phyloP scores from a whole-genome alignment of 1,140 invertebrate genomes.

The Diachasma alloeum region DNA sequence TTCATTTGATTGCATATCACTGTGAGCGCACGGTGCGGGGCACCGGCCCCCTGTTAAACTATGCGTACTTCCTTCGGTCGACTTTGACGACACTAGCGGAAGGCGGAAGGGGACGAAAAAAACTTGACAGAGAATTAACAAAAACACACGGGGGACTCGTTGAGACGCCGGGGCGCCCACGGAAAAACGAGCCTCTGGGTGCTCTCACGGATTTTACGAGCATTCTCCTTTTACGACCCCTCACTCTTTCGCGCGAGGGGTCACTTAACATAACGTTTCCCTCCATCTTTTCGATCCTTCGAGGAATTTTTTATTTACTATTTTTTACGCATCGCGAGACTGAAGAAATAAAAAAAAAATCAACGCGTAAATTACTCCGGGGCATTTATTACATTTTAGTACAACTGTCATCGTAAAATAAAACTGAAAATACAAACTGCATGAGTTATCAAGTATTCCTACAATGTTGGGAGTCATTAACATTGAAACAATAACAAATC shows the following conservation, averaged over 20 bases:
- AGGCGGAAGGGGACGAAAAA: neutral
- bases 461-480: neutral
- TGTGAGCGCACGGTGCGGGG: neutral
- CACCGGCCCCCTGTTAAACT: constrained; percentile 41
- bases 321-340: too few relatives aligned
- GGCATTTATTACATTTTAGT: constrained; percentile 17
- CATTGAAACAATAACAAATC: neutral
- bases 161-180: neutral
- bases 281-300: neutral
- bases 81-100: neutral
- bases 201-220: constrained; percentile 27
- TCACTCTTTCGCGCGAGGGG: neutral
- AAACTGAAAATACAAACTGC: neutral
- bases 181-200: constrained; percentile 6
- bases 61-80: constrained; percentile 41
- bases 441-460: neutral
- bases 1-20: constrained; percentile 15
- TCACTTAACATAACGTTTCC: neutral
- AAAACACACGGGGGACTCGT: constrained; percentile 3
- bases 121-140: constrained; percentile 8
- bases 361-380: constrained; percentile 11
- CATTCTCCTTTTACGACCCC: constrained; percentile 21
- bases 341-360: neutral
- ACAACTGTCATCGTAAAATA: constrained; percentile 1
- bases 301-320: neutral